Evolutionary conservation across 2,113 vertebrate genomes (phyloP), one percentile per base, ranked within the genome.

Genomic region (Onychostoma macrolepis): DNA sequence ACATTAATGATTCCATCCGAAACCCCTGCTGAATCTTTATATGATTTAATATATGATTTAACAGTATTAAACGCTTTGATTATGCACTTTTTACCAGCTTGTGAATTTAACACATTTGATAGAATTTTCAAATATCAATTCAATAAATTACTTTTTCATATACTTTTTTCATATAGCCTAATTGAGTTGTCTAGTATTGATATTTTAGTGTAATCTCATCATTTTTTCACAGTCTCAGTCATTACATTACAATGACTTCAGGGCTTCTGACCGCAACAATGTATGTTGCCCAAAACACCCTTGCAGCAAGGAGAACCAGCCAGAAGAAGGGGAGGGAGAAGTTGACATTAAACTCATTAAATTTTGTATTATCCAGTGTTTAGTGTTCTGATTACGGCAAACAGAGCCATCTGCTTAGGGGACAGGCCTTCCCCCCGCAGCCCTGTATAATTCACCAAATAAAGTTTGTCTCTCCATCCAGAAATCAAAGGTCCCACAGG

Each of bases 391-490:
- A 94, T 94, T 91, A 92, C 87, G 82, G 91, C 87, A 89, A 93
- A 92, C 91, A 87, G 87, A 93, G 92, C 94, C 94, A 95, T 95
- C 95, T 95, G 95, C 94, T 95, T 91, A 67, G 75, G 94, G 93
- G 89, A 93, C 61, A 53, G 6, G 4, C 8, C 24, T 85, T 85
- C 94, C 92, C 91, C 93, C 88, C 88, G 78, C 92, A 90, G 87
- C 86, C 84, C 88, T 89, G 53, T 89, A 90, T 93, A 93, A 95
- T 94, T 94, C 92, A 92, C 89, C 89, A 91, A 92, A 92, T 92
- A 91, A 93, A 93, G 91, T 94, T 94, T 93, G 91, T 90, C 58
- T 87, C 92, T 90, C 85, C 75, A 76, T 33, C 91, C 86, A 91
- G 88, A 94, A 91, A 92, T 88, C 87, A 85, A 86, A 79, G 80